Percentiles rank a stretch among this genome's conserved stretches.
Conservation (phyloP, 1,140 invertebrate species). For the Doryteuthis pealeii region DNA sequence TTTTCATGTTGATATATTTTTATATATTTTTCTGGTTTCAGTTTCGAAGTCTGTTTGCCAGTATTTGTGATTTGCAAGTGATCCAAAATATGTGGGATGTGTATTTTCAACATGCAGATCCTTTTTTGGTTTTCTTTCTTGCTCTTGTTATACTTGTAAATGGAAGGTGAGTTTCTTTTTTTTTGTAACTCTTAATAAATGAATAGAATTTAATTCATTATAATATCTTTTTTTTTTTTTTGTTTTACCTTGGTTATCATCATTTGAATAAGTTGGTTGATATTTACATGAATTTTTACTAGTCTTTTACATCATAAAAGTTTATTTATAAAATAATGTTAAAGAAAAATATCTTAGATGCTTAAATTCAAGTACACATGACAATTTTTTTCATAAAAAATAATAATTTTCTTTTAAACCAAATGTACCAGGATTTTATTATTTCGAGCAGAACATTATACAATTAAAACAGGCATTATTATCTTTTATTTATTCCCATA, state of each 20-base stretch:
- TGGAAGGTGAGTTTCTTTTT: conserved; percentile 69
- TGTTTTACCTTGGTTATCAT: background rate
- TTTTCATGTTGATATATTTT: too few species aligned
- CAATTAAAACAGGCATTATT: too few species aligned
- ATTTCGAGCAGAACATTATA: too few species aligned
- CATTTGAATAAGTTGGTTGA: background rate
- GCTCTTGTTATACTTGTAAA: conserved; percentile 94
- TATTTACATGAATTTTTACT: background rate
- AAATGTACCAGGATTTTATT: too few species aligned
- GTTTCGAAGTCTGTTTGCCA: conserved; percentile 87
- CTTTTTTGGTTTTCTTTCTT: conserved; percentile 94
- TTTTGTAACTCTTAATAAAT: background rate
- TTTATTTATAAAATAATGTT: too few species aligned
- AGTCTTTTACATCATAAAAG: too few species aligned
- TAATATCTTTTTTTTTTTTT: background rate
- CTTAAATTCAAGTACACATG: too few species aligned
- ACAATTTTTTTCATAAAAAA: too few species aligned
- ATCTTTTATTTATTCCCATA: too few species aligned
- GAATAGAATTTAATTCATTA: conserved; percentile 16
- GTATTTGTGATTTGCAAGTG: conserved; percentile 81
- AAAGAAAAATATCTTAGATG: too few species aligned
- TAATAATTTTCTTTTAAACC: too few species aligned
- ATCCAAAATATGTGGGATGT: conserved; percentile 94
- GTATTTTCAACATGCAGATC: conserved; percentile 93
- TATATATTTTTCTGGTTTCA: conserved; percentile 43